phyloP scores from a whole-genome alignment of 2,888 invertebrate genomes.

The Drosophila diplacantha region DNA sequence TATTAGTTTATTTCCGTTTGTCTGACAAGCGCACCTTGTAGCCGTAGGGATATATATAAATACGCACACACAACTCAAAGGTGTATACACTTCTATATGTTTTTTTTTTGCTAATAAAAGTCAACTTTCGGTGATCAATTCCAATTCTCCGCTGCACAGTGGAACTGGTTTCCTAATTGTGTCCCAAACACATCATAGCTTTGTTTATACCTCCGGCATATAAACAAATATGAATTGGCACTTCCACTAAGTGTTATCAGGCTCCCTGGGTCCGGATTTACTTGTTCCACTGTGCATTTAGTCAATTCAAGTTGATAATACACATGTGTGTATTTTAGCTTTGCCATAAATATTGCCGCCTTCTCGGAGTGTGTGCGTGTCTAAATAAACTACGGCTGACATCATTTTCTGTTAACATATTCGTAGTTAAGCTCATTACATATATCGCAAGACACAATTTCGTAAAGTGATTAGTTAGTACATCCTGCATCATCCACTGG shows the following conservation, averaged over 20 bases:
- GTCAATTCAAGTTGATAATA: constrained; percentile 43
- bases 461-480: constrained; percentile 42
- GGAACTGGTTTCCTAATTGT: constrained; percentile 6
- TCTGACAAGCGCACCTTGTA: constrained; percentile 38
- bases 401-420: constrained; percentile 52
- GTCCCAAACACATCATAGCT: constrained; percentile 10
- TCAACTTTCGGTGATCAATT: constrained; percentile 30
- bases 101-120: constrained; percentile 27
- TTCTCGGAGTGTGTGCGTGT: constrained; percentile 33
- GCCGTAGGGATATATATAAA: constrained; percentile 16
- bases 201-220: constrained; percentile 31
- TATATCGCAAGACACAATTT: constrained; percentile 27
- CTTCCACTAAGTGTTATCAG: constrained; percentile 6
- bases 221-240: constrained; percentile 29
- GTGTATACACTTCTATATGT: constrained; percentile 9
- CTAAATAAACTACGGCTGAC: constrained; percentile 55
- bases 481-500: constrained; percentile 30
- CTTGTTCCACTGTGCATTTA: constrained; percentile 58
- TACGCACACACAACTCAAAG: constrained; percentile 10
- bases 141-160: constrained; percentile 34
- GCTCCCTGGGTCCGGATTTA: not conserved
- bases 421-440: constrained; percentile 37
- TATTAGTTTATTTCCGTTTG: constrained; percentile 49
- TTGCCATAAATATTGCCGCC: constrained; percentile 37
- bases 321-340: constrained; percentile 29